A percentile compares a stretch with the other conserved stretches of the same genome.
Conservation (phyloP, 2,888 invertebrate species). For the Drosophila meridiana region DNA sequence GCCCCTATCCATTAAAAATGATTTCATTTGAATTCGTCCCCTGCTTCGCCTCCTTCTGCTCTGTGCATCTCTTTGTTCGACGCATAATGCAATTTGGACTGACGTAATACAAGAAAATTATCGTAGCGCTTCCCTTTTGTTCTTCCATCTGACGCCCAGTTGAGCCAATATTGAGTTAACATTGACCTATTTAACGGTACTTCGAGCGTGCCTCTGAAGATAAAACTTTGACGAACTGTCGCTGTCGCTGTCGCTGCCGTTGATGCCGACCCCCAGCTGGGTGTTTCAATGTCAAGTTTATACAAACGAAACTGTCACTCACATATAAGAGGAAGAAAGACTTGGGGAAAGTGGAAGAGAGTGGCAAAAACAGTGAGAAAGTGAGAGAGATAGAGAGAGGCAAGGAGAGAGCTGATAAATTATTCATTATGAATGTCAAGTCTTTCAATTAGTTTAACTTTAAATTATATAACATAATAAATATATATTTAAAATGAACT, state of each 20-base stretch:
- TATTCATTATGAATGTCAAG: background rate
- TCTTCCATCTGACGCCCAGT: conserved; percentile 40
- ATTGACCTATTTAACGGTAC: conserved; percentile 53
- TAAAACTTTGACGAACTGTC: conserved; percentile 15
- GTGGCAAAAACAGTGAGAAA: background rate
- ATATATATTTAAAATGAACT: too few relatives aligned
- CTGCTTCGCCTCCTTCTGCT: background rate
- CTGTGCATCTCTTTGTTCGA: background rate
- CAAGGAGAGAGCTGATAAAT: background rate
- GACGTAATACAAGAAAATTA: conserved; percentile 36
- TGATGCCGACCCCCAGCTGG: conserved; percentile 5
- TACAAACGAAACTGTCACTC: conserved; percentile 1
- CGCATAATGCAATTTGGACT: conserved; percentile 47
- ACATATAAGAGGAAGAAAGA: background rate
- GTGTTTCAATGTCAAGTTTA: conserved; percentile 28
- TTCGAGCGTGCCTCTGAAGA: conserved; percentile 1
- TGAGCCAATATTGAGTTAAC: conserved; percentile 63
- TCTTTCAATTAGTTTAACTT: background rate
- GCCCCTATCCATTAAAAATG: conserved; percentile 26
- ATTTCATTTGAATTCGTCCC: conserved; percentile 26
- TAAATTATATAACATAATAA: too few relatives aligned
- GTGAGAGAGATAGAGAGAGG: background rate
- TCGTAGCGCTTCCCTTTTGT: conserved; percentile 18
- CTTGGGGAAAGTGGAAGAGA: background rate
- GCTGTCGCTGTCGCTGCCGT: background rate